Base-by-base conservation (phyloP, 37 sponge, comb jelly and placozoan species). In the Hormiphora californensis region DNA sequence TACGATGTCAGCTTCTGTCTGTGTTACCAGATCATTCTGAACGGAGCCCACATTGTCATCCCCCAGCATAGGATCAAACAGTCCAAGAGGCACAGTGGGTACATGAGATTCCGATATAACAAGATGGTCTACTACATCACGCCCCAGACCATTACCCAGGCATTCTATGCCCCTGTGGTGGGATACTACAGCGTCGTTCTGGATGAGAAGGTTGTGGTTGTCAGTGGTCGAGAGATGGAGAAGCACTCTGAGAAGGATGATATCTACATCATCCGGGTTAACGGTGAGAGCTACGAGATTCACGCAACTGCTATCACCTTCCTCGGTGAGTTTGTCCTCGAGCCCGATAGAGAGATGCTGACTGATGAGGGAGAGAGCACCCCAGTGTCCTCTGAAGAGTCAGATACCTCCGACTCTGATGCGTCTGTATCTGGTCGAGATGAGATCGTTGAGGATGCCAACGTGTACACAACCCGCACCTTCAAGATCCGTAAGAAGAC, bases 41-140 rank as follows among this genome's bases (percentile, higher is more conserved):
- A 57, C n/a, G 61, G 61, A 4, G 61, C 61, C 61, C 61, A 57
- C 23, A 57, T 57, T 12, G 61, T 57, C 30, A 57, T 57, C 23
- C 61, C 61, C n/a, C 61, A 57, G n/a, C 61, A 57, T 30, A 57
- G 61, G 61, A 57, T 57, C 61, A 57, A 57, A 15, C 61, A 57
- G 23, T 57, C 61, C 61, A 57, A 57, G 61, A 57, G 61, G 23
- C 61, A 57, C 23, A 15, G n/a, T 57, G 61, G 61, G 27, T 57
- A 57, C 27, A 23, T 57, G 4, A 57, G 61, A 57, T 57, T 57
- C 61, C 61, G 61, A 19, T 57, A 57, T 15, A 57, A 57, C n/a
- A 57, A 57, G 61, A 57, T 57, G 61, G 61, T 57, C 61, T 57
- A 57, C 61, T 57, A 57, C 61, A 57, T 57, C 61, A 57, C 61